Evolutionary conservation across 2,113 vertebrate genomes (phyloP).

Genomic region (Microtus pennsylvanicus): DNA sequence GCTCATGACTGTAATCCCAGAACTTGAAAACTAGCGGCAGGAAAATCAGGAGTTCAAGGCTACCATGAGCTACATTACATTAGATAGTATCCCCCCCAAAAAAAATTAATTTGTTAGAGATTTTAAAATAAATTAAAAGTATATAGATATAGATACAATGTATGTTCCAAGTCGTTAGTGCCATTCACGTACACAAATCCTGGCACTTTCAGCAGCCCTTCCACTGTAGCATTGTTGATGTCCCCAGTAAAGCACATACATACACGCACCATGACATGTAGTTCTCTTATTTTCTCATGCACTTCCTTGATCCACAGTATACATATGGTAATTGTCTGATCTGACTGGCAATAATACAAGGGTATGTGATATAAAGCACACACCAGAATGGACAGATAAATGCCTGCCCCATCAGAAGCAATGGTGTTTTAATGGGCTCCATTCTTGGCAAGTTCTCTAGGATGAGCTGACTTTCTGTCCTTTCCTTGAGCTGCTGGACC

Average conservation of each 20-base stretch:
- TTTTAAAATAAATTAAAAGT: neutral
- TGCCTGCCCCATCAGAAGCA: neutral
- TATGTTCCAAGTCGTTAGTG: neutral
- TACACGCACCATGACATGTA: neutral
- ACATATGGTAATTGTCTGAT: neutral
- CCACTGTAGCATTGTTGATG: neutral
- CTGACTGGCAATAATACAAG: neutral
- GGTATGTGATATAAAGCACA: neutral
- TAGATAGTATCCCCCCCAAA: neutral
- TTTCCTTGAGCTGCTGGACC: constrained; percentile 17
- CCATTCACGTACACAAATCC: neutral
- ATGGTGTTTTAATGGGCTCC: neutral
- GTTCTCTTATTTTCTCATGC: constrained; percentile 1
- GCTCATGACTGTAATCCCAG: neutral
- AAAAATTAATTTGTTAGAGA: neutral
- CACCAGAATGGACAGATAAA: neutral
- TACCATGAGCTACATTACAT: neutral
- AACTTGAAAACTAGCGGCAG: neutral
- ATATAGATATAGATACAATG: neutral
- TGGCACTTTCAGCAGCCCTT: neutral
- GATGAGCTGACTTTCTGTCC: neutral
- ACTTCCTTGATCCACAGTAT: neutral
- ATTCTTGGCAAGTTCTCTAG: neutral
- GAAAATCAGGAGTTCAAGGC: neutral
- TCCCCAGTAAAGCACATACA: neutral